Conservation (phyloP, 1,140 invertebrate genomes). For the Oryctes rhinoceros region DNA sequence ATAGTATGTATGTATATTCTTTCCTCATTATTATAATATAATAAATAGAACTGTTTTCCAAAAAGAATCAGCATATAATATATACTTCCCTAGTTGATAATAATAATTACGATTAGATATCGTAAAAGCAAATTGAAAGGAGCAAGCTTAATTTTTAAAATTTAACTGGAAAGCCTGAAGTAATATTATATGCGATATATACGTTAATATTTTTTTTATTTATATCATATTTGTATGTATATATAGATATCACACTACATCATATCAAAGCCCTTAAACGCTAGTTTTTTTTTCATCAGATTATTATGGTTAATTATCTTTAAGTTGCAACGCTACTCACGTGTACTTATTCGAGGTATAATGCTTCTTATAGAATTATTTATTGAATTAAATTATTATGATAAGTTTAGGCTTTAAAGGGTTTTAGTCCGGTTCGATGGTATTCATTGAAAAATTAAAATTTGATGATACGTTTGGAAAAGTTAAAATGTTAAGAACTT, state of each 20-base stretch:
- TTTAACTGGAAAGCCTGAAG: neutral
- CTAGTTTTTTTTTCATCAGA: neutral
- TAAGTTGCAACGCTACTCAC: neutral
- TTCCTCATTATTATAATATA: slow-evolving; percentile 30
- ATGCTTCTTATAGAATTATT: neutral
- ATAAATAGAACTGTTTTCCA: slow-evolving; percentile 2
- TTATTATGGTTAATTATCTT: too few relatives aligned
- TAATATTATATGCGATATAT: slow-evolving; percentile 29
- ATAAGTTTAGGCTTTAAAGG: too few relatives aligned
- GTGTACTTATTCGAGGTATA: neutral
- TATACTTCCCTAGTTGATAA: neutral
- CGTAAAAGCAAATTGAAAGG: neutral
- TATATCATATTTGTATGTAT: neutral
- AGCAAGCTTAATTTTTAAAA: slow-evolving; percentile 11
- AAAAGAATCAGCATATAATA: slow-evolving; percentile 36
- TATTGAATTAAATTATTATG: neutral
- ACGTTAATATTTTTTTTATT: neutral
- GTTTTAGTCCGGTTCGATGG: too few relatives aligned
- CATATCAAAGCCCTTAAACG: slow-evolving; percentile 25
- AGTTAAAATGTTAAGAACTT: too few relatives aligned
- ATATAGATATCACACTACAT: slow-evolving; percentile 36
- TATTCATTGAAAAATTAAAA: too few relatives aligned
- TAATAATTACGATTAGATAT: neutral
- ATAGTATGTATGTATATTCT: slow-evolving; percentile 24
- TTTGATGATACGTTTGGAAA: too few relatives aligned